Conservation (phyloP, 2,113 vertebrate species). For the Corythoichthys haematopterus region DNA sequence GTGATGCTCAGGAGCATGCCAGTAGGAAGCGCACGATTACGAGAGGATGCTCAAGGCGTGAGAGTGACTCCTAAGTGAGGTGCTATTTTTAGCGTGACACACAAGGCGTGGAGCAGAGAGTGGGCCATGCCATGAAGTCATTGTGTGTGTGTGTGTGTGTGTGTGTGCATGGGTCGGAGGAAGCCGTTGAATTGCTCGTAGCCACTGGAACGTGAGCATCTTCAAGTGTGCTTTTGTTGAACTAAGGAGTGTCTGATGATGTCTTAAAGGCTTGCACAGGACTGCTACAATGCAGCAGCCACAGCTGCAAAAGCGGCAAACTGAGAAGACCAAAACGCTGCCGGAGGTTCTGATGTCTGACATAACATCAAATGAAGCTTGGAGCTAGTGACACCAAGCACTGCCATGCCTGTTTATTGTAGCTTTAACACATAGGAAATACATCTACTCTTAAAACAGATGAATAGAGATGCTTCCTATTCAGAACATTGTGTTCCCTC, state of each 20-base stretch:
- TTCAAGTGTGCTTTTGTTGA: constrained; percentile 13
- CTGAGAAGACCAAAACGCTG: constrained; percentile 17
- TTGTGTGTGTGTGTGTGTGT: constrained; percentile 24
- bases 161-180: constrained; percentile 17
- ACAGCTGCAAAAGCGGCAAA: constrained; percentile 9
- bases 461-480: constrained; percentile 5
- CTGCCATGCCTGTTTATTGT: constrained; percentile 8
- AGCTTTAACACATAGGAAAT: constrained; percentile 1
- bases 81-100: constrained; percentile 63
- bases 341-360: constrained; percentile 32
- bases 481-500: background rate
- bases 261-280: constrained; percentile 30
- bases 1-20: constrained; percentile 39
- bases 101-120: constrained; percentile 45
- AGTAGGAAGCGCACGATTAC: constrained; percentile 45
- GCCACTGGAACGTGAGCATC: constrained; percentile 11
- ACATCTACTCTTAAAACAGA: constrained; percentile 12
- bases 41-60: constrained; percentile 36
- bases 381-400: constrained; percentile 1
- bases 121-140: constrained; percentile 34
- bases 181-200: constrained; percentile 2
- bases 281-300: constrained; percentile 35
- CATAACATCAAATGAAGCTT: constrained; percentile 29
- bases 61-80: constrained; percentile 57
- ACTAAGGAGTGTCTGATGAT: constrained; percentile 7